These are phyloP conservation scores for Carterocephalus palaemon DNA, from an alignment of 2,888 invertebrate genomes.

Conservation along the genomic window DNA sequence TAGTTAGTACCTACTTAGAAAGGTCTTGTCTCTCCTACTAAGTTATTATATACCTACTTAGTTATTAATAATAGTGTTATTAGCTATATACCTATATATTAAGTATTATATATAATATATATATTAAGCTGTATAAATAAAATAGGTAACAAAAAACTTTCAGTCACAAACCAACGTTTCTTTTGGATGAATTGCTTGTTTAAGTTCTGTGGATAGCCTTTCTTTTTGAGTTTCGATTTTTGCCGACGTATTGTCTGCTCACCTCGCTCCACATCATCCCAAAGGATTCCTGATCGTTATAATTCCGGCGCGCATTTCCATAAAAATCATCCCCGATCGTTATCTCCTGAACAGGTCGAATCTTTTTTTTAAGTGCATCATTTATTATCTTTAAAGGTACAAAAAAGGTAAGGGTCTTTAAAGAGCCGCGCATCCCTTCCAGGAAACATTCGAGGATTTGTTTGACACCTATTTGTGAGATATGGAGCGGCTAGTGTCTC, in stretches of 20 bases:
- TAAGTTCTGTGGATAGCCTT: conserved; percentile 1
- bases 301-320: conserved; percentile 76
- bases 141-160: too few relatives aligned
- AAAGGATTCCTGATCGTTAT: conserved; percentile 75
- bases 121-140: too few relatives aligned
- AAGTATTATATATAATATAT: too few relatives aligned
- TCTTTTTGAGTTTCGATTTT: conserved; percentile 31
- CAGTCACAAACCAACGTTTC: not conserved
- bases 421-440: conserved; percentile 76
- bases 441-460: conserved; percentile 69
- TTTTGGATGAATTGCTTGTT: not conserved
- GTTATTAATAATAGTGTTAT: too few relatives aligned
- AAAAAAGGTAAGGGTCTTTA: conserved; percentile 68
- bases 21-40: too few relatives aligned
- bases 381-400: conserved; percentile 75
- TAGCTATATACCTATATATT: too few relatives aligned
- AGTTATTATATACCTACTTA: too few relatives aligned
- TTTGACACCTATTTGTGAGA: conserved; percentile 75
- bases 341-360: conserved; percentile 76
- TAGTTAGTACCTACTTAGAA: too few relatives aligned
- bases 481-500: conserved; percentile 65
- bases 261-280: conserved; percentile 70
- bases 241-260: conserved; percentile 76
- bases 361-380: conserved; percentile 74
- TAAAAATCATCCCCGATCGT: conserved; percentile 75